Evolutionary conservation across 2,888 invertebrate genomes (phyloP).

Genomic region (Zaprionus obscuricornis): DNA sequence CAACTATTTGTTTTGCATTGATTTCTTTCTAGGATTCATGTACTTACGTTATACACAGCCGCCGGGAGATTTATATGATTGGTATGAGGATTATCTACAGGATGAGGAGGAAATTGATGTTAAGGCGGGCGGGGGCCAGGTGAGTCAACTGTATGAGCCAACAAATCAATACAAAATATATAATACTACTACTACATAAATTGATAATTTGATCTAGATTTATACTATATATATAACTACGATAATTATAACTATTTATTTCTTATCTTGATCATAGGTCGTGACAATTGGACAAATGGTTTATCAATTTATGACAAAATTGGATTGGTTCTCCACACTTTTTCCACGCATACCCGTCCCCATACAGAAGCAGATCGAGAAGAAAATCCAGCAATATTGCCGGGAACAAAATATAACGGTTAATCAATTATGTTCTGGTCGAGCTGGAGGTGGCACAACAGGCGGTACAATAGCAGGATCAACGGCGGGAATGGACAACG

Average conservation of each 20-base stretch:
- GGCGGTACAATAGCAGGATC: conserved; percentile 14
- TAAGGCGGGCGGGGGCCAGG: conserved; percentile 98
- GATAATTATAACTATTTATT: background rate
- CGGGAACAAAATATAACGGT: conserved; percentile 83
- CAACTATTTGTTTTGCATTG: conserved; percentile 2
- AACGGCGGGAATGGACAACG: conserved; percentile 2
- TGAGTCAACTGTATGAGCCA: conserved; percentile 81
- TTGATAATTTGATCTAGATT: no score
- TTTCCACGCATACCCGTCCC: conserved; percentile 99
- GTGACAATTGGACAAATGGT: conserved; percentile 97
- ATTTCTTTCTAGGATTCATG: conserved; percentile 86
- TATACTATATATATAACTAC: conserved; percentile 6
- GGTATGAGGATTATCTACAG: conserved; percentile 98
- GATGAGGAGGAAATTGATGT: conserved; percentile 99
- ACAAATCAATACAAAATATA: conserved; percentile 29
- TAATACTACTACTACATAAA: no score
- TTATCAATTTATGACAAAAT: conserved; percentile 95
- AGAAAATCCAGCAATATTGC: conserved; percentile 87
- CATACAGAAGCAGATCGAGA: conserved; percentile 95
- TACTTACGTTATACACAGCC: conserved; percentile 97
- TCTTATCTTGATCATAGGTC: conserved; percentile 60
- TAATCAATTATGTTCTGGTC: conserved; percentile 75
- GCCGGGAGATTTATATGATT: conserved; percentile 96
- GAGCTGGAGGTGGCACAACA: conserved; percentile 30
- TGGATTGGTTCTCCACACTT: conserved; percentile 99